These are phyloP conservation scores for Euclidia mi DNA, from an alignment of 2,888 invertebrate genomes.

Conservation along the genomic window DNA sequence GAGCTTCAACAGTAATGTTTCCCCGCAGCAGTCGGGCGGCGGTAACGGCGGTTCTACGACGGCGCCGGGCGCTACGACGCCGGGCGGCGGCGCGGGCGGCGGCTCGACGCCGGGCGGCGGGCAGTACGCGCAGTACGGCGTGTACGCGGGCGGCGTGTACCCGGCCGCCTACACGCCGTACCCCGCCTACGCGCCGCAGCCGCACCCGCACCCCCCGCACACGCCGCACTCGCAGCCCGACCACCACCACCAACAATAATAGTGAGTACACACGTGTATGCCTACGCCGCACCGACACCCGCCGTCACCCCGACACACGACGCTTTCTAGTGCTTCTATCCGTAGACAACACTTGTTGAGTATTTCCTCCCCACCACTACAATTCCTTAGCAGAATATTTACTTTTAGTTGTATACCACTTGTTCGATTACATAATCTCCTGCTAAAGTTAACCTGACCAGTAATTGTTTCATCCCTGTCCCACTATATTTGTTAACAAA, in stretches of 20 bases:
- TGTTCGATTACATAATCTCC: too few species aligned
- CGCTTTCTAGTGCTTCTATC: too few species aligned
- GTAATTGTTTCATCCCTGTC: too few species aligned
- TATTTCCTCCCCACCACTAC: too few species aligned
- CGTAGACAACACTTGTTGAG: too few species aligned
- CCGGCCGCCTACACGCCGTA: conserved; percentile 74
- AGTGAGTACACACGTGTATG: conserved; percentile 40
- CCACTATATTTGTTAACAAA: too few species aligned
- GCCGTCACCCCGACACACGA: too few species aligned
- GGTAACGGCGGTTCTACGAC: conserved; percentile 17
- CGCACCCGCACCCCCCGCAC: conserved; percentile 65
- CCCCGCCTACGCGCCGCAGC: conserved; percentile 68
- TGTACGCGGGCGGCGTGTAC: conserved; percentile 77
- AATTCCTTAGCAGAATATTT: too few species aligned
- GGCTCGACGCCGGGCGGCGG: conserved; percentile 37
- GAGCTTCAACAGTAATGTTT: background rate
- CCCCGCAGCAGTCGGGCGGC: conserved; percentile 12
- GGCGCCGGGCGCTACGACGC: conserved; percentile 24
- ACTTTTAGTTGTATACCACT: too few species aligned
- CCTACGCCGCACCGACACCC: too few species aligned
- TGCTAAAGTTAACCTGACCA: too few species aligned
- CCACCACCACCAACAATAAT: conserved; percentile 76
- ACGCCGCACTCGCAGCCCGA: conserved; percentile 56
- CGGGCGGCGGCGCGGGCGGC: conserved; percentile 48
- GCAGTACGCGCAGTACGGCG: conserved; percentile 71